Base-by-base conservation (phyloP, 2,797 vertebrate genomes). In the Bucorvus abyssinicus region DNA sequence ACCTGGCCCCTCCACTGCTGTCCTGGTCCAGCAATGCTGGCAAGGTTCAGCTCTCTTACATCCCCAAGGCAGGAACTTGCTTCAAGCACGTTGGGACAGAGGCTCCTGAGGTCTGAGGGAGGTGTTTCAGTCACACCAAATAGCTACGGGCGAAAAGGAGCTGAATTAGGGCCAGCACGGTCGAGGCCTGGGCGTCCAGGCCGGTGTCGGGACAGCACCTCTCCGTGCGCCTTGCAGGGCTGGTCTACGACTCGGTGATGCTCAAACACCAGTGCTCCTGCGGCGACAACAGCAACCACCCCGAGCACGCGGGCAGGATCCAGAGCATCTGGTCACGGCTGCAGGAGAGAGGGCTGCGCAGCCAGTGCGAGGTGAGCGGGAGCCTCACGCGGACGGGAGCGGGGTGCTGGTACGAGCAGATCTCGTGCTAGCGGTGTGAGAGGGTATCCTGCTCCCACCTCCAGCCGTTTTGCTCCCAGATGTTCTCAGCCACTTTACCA, bases 271-370 rank as follows among this genome's bases (percentile, higher is more conserved):
- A 99, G 77, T 99, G 99, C 76, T 98, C 98, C 21, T 99, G 99
- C 8, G 99, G 99, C 3, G 99, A 99, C 97, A 99, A 99, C 98
- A 99, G 99, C 98, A 98, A 98, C 90, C 99, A 99, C 96, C 99
- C 99, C 0, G 99, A 99, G 97, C 99, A 99, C 27, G 99, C 99
- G 2, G 99, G 99, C 74, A 98, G 99, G 79, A 99, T 99, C 97
- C 99, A 99, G 98, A 99, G 99, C 97, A 99, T 99, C 97, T 99
- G 99, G 99, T 99, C 99, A 49, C 98, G 99, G 12, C 98, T 99
- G 87, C 99, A 99, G 97, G 99, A 99, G 97, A 97, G 99, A 59
- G 99, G 99, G 10, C 98, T 99, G 49, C 98, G 98, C 85, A 98
- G 98, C 93, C 98, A 98, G 97, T 99, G 99, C 44, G 99, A 99